Conservation (phyloP, 2,888 invertebrate species). For the Seira musarum region DNA sequence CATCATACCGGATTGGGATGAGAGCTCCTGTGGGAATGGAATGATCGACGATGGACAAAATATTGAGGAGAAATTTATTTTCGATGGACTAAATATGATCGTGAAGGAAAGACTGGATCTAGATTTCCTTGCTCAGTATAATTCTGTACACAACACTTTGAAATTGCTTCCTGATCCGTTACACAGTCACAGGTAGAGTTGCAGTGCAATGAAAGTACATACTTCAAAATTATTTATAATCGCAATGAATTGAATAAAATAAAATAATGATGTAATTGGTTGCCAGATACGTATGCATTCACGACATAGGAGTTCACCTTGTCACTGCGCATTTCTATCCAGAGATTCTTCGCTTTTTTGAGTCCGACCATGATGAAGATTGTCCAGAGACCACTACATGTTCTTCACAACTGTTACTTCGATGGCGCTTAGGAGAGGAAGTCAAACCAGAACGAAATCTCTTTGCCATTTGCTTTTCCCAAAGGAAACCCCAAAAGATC, state of each 20-base stretch:
- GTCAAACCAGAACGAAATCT: slow-evolving; percentile 46
- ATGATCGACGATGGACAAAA: slow-evolving; percentile 51
- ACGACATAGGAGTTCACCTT: slow-evolving; percentile 62
- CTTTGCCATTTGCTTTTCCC: slow-evolving; percentile 54
- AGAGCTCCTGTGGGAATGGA: slow-evolving; percentile 29
- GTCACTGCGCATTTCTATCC: slow-evolving; percentile 60
- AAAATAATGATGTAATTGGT: neutral
- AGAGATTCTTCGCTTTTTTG: slow-evolving; percentile 59
- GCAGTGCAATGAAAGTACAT: too few relatives aligned
- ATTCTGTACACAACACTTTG: slow-evolving; percentile 34
- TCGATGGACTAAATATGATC: slow-evolving; percentile 49
- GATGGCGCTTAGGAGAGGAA: slow-evolving; percentile 63
- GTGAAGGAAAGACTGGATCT: slow-evolving; percentile 57
- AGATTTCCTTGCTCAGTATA: slow-evolving; percentile 48
- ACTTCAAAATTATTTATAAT: too few relatives aligned
- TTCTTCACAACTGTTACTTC: slow-evolving; percentile 48
- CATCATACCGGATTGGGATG: slow-evolving; percentile 55
- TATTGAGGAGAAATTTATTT: slow-evolving; percentile 59
- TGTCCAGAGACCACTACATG: slow-evolving; percentile 31
- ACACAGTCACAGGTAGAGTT: slow-evolving; percentile 36
- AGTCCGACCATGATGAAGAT: slow-evolving; percentile 37
- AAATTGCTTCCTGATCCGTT: slow-evolving; percentile 52
- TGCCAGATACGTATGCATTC: slow-evolving; percentile 58
- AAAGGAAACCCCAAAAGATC: slow-evolving; percentile 56
- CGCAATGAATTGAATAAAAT: too few relatives aligned